These are phyloP conservation scores for Octodon degus DNA, from an alignment of 2,113 vertebrate genomes.

Conservation along the genomic window DNA sequence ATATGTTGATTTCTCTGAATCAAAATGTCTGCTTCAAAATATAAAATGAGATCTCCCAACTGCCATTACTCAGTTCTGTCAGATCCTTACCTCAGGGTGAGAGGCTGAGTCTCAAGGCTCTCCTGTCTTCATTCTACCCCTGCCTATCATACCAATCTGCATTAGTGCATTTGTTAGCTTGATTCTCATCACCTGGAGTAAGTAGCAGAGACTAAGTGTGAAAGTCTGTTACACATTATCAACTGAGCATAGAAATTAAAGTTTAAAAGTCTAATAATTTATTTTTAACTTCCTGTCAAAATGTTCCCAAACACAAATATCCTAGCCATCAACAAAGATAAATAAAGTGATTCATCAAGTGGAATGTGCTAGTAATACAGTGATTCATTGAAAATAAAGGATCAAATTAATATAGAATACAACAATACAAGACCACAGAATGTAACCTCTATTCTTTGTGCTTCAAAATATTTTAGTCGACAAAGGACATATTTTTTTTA, in stretches of 20 bases:
- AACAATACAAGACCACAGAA: neutral
- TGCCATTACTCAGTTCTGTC: neutral
- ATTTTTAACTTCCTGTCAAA: slow-evolving; percentile 41
- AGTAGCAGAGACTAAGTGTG: neutral
- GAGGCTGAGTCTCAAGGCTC: neutral
- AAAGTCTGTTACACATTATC: neutral
- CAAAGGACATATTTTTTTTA: neutral
- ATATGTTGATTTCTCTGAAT: neutral
- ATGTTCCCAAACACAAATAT: neutral
- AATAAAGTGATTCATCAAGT: neutral
- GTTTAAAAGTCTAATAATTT: neutral
- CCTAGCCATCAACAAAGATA: slow-evolving; percentile 27
- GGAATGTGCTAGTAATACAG: neutral
- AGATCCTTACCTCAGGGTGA: neutral
- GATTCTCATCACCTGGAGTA: neutral
- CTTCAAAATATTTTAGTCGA: slow-evolving; percentile 30
- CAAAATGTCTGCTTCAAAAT: neutral
- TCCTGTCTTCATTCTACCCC: neutral
- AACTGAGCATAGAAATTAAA: neutral
- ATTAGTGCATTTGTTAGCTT: neutral
- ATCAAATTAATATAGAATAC: neutral
- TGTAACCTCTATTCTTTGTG: neutral
- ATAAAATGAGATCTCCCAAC: neutral
- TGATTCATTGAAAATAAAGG: neutral
- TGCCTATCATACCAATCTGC: neutral